phyloP scores from a whole-genome alignment of 1,140 invertebrate genomes.

The Ceratina japonica region DNA sequence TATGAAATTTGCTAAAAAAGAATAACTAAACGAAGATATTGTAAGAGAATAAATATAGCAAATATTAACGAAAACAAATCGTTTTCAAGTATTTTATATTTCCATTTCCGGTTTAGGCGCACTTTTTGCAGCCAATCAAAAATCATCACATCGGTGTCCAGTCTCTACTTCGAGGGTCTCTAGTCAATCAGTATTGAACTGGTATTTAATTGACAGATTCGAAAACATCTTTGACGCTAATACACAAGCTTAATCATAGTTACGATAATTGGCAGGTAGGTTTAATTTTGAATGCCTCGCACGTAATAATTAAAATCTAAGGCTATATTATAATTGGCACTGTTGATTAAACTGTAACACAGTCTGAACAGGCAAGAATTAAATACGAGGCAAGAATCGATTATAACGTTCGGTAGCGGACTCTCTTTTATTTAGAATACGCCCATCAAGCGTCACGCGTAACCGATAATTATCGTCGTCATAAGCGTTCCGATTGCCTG shows the following conservation, averaged over 20 bases:
- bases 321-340: not conserved
- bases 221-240: no score
- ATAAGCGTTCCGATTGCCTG: constrained; percentile 5
- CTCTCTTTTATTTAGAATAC: constrained; percentile 45
- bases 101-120: no score
- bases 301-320: constrained; percentile 10
- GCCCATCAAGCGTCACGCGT: constrained; percentile 6
- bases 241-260: not conserved
- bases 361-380: not conserved
- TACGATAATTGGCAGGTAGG: not conserved
- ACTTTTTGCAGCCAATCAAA: no score
- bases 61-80: no score
- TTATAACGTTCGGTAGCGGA: not conserved
- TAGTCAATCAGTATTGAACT: no score
- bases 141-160: no score
- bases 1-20: no score
- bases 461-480: constrained; percentile 48
- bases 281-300: not conserved
- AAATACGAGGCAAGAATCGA: constrained; percentile 9
- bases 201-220: not conserved
- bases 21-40: no score
- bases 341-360: constrained; percentile 3
- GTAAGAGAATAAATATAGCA: no score
- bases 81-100: no score
- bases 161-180: no score